Percentiles rank a stretch among this genome's conserved stretches.
These are phyloP conservation scores for Cetoscarus ocellatus DNA, from an alignment of 2,797 vertebrate genomes.

Conservation along the genomic window DNA sequence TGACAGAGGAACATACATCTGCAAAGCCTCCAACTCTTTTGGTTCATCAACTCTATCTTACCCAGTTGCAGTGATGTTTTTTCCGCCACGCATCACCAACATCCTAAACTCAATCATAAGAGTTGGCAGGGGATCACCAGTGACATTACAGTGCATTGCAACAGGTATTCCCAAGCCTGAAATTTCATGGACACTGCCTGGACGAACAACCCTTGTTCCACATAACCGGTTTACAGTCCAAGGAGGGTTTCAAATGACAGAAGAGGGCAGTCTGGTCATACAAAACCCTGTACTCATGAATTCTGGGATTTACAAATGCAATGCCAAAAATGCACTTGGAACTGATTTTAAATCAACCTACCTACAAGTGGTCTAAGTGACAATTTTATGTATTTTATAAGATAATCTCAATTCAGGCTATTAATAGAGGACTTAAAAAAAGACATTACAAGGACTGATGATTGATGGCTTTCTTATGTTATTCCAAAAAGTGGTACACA, in stretches of 20 bases:
- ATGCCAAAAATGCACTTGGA: constrained; percentile 85
- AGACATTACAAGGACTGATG: constrained; percentile 12
- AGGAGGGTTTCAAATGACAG: constrained; percentile 84
- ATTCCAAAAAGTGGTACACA: neutral
- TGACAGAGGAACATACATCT: constrained; percentile 85
- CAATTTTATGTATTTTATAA: neutral
- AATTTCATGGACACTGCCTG: constrained; percentile 88
- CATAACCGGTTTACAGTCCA: constrained; percentile 79
- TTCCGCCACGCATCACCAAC: constrained; percentile 83
- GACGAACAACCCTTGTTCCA: constrained; percentile 84
- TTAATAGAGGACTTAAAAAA: neutral
- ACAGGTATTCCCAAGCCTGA: constrained; percentile 85
- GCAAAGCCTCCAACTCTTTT: constrained; percentile 85
- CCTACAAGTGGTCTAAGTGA: constrained; percentile 82
- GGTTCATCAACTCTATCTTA: constrained; percentile 81
- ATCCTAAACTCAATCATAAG: constrained; percentile 76
- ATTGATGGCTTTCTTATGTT: constrained; percentile 11
- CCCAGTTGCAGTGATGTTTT: constrained; percentile 84
- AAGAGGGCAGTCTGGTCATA: constrained; percentile 84
- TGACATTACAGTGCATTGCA: constrained; percentile 79
- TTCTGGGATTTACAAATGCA: constrained; percentile 89
- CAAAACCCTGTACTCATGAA: constrained; percentile 83
- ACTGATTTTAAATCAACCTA: constrained; percentile 89
- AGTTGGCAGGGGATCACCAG: constrained; percentile 75
- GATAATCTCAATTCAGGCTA: constrained; percentile 9